Base-by-base conservation (phyloP, 1,140 invertebrate genomes). In the Drosophila kikkawai region DNA sequence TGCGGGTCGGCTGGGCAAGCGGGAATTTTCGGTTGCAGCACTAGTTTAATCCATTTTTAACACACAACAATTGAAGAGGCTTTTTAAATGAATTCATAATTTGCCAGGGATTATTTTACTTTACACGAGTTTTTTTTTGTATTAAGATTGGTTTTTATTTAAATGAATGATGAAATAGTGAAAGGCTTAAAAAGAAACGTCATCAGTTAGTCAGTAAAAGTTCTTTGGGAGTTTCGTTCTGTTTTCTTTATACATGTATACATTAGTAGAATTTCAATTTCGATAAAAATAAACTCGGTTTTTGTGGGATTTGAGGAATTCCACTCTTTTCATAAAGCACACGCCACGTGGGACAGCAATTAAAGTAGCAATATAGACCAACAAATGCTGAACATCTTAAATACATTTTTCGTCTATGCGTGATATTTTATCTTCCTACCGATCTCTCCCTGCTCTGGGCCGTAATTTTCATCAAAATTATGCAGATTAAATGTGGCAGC, bases 401-500 rank as follows among this genome's bases (percentile, higher is more conserved):
- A 26, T 48, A 19, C 13, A 34, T 55, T 55, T 37, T 11, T 29
- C 29, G 34, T 50, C 68, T 73, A 51, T 60, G 39, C 37, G 47
- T 41, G 13, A 73, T 50, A 48, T 42, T 37, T 5, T 42, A 71
- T 29, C 41, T 13, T 34, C 29, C 37, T 17, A 22, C 34, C 36
- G 12, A 34, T 17, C 17, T 58, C 17, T 19, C 45, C 11, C 39
- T 32, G 12, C 41, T 36, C 29, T 13, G 22, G 29, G 26, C 55
- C 41, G 77, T 60, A 60, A 79, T 71, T 79, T 79, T 88, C 78
- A 88, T 81, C 81, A 90, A 90, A 84, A 84, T 90, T 88, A 90
- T 88, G 84, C 80, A 88, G 84, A 88, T 88, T 88, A 88, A 90
- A 90, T 90, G 85, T 81, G 85, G 77, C 84, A 87, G 71, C 50